phyloP scores from a whole-genome alignment of 2,797 vertebrate genomes.

The Poeciliopsis turneri region DNA sequence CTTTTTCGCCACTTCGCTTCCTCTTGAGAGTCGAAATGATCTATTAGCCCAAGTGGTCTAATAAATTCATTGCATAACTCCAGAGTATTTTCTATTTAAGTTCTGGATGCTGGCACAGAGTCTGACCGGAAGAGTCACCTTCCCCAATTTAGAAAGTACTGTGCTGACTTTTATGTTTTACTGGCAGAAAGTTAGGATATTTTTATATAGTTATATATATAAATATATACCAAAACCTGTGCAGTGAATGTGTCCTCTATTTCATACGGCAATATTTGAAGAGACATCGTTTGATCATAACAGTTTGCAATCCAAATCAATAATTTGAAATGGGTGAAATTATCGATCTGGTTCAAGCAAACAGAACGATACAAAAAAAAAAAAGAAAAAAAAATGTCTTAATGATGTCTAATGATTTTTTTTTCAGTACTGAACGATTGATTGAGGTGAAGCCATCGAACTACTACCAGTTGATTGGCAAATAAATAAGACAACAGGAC shows the following conservation, averaged over 20 bases:
- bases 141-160: not conserved
- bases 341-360: not conserved
- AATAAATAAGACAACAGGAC: not conserved
- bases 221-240: not conserved
- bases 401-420: not conserved
- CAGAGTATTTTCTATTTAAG: conserved; percentile 2
- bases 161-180: not conserved
- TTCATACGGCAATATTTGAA: not conserved
- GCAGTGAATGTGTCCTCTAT: not conserved
- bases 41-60: conserved; percentile 44
- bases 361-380: not conserved
- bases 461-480: not conserved
- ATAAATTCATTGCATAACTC: conserved; percentile 8
- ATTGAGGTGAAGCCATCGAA: not conserved
- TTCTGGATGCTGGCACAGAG: not conserved
- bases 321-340: not conserved
- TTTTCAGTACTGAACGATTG: not conserved
- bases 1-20: conserved; percentile 42
- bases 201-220: no score
- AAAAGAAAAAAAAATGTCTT: not conserved
- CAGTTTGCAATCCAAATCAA: not conserved
- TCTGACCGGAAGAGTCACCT: not conserved
- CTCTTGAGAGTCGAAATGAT: conserved; percentile 39
- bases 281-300: not conserved
- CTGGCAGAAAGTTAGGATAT: not conserved